Evolutionary conservation across 2,888 invertebrate species (phyloP), one percentile per base, ranked within the genome.

Genomic region (Ceratothoa steindachneri): DNA sequence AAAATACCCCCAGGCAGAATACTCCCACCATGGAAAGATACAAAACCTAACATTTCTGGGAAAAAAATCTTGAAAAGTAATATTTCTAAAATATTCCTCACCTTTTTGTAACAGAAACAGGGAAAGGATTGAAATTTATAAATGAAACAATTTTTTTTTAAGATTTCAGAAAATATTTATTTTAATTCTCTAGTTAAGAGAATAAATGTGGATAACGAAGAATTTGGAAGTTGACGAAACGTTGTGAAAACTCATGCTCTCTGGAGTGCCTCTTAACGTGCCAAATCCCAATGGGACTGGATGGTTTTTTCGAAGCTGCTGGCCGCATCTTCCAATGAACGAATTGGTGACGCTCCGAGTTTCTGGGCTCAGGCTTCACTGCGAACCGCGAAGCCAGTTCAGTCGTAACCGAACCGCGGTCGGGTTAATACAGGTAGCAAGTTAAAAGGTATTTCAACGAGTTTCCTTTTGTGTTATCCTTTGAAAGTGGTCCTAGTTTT

Each of bases 231-330:
- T 41, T 15, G 41, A 41, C 41, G 41, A 41, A 41, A 41, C 41
- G 5, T 41, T 24, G n/a, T n/a, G 60, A 60, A 60, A 24, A 60
- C 24, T n/a, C 12, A 12, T 60, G 60, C 27, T 24, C 24, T 24
- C 60, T 60, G 2, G 60, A 60, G 60, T 60, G 60, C 60, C 60
- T 60, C 60, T 24, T 24, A 22, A 60, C 60, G 60, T 60, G 60
- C 60, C 60, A 60, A 60, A 60, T 60, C 60, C 60, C 60, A 60
- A 60, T 24, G 9, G 60, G 60, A 24, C 60, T 60, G 60, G 60
- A 60, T 60, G 60, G 2, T 1, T 60, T n/a, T n/a, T 60, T 24
- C 60, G 22, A 60, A 60, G 27, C 60, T 15, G 41, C 41, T 41
- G 41, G 41, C 41, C 60, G 19, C 60, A 60, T 60, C 60, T 60